phyloP scores from a whole-genome alignment of 2,113 vertebrate species.

The Loxodonta africana region DNA sequence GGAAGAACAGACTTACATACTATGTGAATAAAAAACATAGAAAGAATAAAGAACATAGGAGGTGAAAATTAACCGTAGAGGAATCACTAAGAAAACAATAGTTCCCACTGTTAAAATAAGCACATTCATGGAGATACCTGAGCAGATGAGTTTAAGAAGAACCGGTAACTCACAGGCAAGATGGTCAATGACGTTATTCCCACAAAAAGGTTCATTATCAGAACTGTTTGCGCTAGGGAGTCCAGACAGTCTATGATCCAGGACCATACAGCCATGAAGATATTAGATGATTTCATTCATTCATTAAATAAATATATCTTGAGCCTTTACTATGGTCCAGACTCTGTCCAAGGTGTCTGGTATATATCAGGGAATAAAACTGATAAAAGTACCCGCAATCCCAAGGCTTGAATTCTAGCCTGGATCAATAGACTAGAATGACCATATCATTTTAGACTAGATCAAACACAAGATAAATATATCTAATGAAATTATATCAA shows the following conservation, averaged over 20 bases:
- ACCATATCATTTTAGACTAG: neutral
- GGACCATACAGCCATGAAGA: neutral
- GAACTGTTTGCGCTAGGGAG: too few species aligned
- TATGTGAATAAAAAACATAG: neutral
- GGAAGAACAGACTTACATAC: neutral
- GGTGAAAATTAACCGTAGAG: too few species aligned
- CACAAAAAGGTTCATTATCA: too few species aligned
- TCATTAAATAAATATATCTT: neutral
- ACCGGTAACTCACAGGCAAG: too few species aligned
- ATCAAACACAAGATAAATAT: neutral
- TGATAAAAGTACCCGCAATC: neutral
- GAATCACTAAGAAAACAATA: too few species aligned
- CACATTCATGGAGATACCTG: too few species aligned
- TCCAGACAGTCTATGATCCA: too few species aligned
- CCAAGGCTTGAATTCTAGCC: neutral
- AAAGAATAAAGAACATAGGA: too few species aligned
- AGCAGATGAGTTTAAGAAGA: too few species aligned
- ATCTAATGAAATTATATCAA: neutral
- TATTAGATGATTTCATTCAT: neutral
- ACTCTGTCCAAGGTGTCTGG: accelerated
- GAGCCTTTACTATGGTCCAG: neutral
- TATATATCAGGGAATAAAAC: neutral
- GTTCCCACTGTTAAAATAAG: too few species aligned
- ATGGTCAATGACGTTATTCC: too few species aligned
- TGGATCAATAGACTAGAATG: neutral